A percentile compares a stretch with the other conserved stretches of the same genome.
Evolutionary conservation across 64 coral and sea anemone species (phyloP).

Genomic region (Pachyseris speciosa): DNA sequence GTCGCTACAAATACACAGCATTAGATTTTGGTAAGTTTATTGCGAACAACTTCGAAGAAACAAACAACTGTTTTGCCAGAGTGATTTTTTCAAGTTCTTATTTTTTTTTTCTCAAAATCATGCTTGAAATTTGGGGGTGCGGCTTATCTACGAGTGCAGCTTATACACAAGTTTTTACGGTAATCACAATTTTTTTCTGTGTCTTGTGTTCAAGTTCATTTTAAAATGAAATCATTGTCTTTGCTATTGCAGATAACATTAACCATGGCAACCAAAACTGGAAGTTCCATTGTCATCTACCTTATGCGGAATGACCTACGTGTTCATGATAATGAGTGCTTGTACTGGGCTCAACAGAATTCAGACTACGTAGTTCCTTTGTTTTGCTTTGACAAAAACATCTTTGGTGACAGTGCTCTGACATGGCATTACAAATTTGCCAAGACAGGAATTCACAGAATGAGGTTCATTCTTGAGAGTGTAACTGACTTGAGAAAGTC

Average conservation of each 20-base stretch:
- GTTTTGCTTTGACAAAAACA: slow-evolving; percentile 71
- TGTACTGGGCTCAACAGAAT: slow-evolving; percentile 74
- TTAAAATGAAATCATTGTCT: background rate
- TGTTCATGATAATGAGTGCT: slow-evolving; percentile 71
- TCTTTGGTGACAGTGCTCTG: background rate
- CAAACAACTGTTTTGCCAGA: no score
- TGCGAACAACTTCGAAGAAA: no score
- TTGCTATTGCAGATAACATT: background rate
- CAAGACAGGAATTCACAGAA: slow-evolving; percentile 54
- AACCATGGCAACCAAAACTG: background rate
- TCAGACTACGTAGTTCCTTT: slow-evolving; percentile 63
- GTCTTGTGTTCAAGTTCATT: background rate
- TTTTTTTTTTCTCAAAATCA: no score
- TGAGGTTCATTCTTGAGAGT: slow-evolving; percentile 53
- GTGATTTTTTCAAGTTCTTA: no score
- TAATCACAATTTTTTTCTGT: no score
- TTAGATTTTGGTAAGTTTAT: no score
- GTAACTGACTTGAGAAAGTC: slow-evolving; percentile 43
- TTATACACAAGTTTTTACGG: no score
- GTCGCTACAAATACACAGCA: no score
- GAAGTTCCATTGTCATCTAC: slow-evolving; percentile 51
- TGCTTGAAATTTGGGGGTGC: no score
- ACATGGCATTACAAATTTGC: slow-evolving; percentile 68
- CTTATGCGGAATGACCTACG: slow-evolving; percentile 69
- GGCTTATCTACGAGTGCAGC: no score